These are phyloP conservation scores for Cheilosia impressa DNA, from an alignment of 2,888 invertebrate genomes.

Conservation along the genomic window DNA sequence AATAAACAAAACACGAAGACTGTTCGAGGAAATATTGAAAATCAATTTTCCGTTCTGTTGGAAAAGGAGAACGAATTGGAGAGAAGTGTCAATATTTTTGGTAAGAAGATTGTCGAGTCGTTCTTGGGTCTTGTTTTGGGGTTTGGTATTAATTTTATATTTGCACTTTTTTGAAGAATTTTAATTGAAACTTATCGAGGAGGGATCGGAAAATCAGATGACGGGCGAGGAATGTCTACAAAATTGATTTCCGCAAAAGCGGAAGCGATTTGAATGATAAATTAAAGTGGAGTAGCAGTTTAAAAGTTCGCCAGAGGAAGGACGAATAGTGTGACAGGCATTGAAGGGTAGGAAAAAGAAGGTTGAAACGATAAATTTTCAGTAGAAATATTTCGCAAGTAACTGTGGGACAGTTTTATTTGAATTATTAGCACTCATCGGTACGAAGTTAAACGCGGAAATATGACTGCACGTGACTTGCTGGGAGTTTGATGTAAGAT, in stretches of 20 bases:
- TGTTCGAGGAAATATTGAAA: conserved; percentile 62
- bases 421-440: no score
- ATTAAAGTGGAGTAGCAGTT: conserved; percentile 21
- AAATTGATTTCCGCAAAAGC: conserved; percentile 59
- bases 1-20: background rate
- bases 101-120: conserved; percentile 45
- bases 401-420: no score
- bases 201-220: conserved; percentile 40
- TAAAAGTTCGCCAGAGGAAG: background rate
- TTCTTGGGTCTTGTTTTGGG: conserved; percentile 28
- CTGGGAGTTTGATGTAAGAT: no score
- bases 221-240: conserved; percentile 42
- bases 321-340: background rate
- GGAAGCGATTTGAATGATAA: conserved; percentile 28
- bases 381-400: no score
- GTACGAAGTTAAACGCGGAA: no score
- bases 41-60: conserved; percentile 68
- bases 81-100: conserved; percentile 17
- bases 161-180: conserved; percentile 53
- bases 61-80: conserved; percentile 19
- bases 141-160: conserved; percentile 33
- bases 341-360: background rate
- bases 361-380: background rate
- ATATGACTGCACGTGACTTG: no score
- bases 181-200: conserved; percentile 70